Evolutionary conservation across 1,140 invertebrate species (phyloP).

Genomic region (Nebria ingens): DNA sequence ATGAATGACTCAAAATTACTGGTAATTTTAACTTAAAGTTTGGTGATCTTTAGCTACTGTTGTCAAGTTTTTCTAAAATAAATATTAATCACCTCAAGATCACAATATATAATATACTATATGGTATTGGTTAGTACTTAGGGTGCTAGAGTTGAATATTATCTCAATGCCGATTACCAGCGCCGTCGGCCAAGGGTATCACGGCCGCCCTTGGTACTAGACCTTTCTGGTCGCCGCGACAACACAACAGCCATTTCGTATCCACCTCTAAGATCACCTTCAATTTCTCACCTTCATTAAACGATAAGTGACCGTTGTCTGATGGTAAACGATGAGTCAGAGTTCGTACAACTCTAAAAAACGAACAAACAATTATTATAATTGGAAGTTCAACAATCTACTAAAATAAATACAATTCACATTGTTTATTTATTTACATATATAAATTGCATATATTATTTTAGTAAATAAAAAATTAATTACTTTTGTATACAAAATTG

Average conservation of each 20-base stretch:
- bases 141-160: not conserved
- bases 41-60: not conserved
- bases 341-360: conserved; percentile 58
- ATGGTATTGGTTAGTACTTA: not conserved
- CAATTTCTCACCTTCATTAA: conserved; percentile 63
- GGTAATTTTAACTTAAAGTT: no score
- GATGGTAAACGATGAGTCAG: conserved; percentile 60
- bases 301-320: conserved; percentile 66
- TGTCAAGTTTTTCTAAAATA: not conserved
- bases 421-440: not conserved
- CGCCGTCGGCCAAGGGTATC: conserved; percentile 34
- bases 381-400: not conserved
- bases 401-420: conserved; percentile 12
- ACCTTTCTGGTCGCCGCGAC: conserved; percentile 64
- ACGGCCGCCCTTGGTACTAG: conserved; percentile 64
- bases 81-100: conserved; percentile 2
- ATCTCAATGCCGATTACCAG: not conserved
- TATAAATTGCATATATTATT: no score
- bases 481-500: no score
- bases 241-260: conserved; percentile 64
- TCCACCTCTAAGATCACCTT: conserved; percentile 66
- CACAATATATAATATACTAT: conserved; percentile 1
- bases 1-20: no score
- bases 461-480: no score
- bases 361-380: no score